These are phyloP conservation scores for Chrysotoxum bicinctum DNA, from an alignment of 2,888 invertebrate species.

Conservation along the genomic window DNA sequence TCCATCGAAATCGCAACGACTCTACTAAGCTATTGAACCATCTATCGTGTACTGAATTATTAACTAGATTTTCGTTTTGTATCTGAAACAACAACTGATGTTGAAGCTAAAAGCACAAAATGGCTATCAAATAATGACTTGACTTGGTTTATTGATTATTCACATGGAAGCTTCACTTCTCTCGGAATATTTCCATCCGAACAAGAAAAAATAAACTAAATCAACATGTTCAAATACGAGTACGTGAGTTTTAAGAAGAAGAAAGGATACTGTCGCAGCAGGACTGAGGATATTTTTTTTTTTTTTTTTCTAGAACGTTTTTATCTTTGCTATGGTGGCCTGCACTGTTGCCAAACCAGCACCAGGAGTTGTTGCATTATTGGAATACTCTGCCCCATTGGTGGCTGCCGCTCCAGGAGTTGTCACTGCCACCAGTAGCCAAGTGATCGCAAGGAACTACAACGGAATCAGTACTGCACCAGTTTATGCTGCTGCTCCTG, in stretches of 20 bases:
- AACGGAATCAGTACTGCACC: conserved; percentile 80
- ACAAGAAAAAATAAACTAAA: conserved; percentile 9
- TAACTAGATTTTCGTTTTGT: not conserved
- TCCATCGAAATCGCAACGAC: not conserved
- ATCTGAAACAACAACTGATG: not conserved
- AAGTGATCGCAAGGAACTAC: conserved; percentile 77
- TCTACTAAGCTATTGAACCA: not conserved
- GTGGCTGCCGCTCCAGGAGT: not conserved
- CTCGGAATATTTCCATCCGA: conserved; percentile 35
- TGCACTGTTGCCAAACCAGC: conserved; percentile 65
- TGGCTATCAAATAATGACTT: conserved; percentile 15
- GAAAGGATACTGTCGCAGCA: not conserved
- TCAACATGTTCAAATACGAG: not conserved
- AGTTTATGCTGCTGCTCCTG: conserved; percentile 84
- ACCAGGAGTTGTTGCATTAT: conserved; percentile 45
- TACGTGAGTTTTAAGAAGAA: not conserved
- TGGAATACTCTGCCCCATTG: not conserved
- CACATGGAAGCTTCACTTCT: conserved; percentile 1
- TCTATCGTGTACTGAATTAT: conserved; percentile 1
- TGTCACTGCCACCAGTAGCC: conserved; percentile 77
- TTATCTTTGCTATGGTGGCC: conserved; percentile 55
- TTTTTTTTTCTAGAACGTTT: not conserved
- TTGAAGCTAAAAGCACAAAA: not conserved
- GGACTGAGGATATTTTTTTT: not conserved
- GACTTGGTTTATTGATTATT: not conserved